Base-by-base conservation (phyloP, 2,888 invertebrate genomes). In the Apamea crenata region DNA sequence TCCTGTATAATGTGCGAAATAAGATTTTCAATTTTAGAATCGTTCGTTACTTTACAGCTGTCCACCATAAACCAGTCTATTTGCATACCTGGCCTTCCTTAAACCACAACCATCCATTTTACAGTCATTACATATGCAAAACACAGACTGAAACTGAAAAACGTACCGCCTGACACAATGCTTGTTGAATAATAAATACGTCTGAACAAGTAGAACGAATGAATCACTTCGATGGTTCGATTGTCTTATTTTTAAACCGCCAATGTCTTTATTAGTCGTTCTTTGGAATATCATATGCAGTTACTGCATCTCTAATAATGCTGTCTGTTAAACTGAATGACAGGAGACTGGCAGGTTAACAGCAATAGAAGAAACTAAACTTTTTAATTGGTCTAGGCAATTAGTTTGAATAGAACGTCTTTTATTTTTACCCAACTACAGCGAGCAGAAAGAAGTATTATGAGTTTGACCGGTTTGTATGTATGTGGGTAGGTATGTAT, bases 61-160 rank as follows among this genome's bases (percentile, higher is more conserved):
- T n/a, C 4, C 29, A 50, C 21, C 36, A 40, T n/a, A 44, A 1
- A 44, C 29, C 29, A 56, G 53, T 50, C n/a, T 81, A 84, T 86
- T 84, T 29, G 1, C 75, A 78, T 81, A 79, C 8, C 70, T 85
- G 71, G 61, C 67, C 67, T 78, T 77, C 77, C 79, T 74, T 75
- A 77, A 71, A 36, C 74, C 44, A 65, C 53, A 59, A 53, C 44
- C 59, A 81, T 72, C 72, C 40, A 77, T 83, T 81, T 82, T 66
- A 82, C 74, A 77, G 53, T 59, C 68, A 82, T 87, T 81, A 82
- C 47, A 63, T 79, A 81, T 85, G 82, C 81, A 86, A 85, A 86
- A 83, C 79, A 84, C 67, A 67, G 66, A 68, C 71, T 76, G 77
- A 67, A 68, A 79, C 76, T 87, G 80, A 74, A 82, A 85, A 78